Evolutionary conservation across 2,888 invertebrate species (phyloP).

Genomic region (Rhingia campestris): DNA sequence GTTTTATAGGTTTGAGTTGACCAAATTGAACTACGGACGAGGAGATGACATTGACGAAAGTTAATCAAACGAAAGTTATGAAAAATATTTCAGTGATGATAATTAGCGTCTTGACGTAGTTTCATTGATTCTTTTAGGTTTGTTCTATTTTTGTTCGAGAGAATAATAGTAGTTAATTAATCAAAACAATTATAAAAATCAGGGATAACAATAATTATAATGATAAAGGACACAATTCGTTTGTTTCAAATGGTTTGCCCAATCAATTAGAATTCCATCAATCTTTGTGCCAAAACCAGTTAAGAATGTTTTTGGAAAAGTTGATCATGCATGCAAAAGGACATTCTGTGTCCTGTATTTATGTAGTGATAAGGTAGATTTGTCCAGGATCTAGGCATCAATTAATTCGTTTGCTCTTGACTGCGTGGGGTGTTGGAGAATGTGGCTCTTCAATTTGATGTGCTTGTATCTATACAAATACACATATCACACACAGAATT

Average conservation of each 20-base stretch:
- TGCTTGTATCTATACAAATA: conserved; percentile 41
- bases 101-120: conserved; percentile 49
- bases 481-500: conserved; percentile 49
- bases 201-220: conserved; percentile 54
- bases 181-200: conserved; percentile 54
- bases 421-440: conserved; percentile 33
- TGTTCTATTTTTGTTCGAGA: conserved; percentile 1
- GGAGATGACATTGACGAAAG: neutral
- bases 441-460: conserved; percentile 5
- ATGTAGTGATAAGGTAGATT: conserved; percentile 68
- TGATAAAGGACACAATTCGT: conserved; percentile 31
- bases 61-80: conserved; percentile 43
- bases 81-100: conserved; percentile 17
- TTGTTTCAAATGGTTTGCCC: conserved; percentile 24
- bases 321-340: conserved; percentile 45
- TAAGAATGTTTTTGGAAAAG: neutral
- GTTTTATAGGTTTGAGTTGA: conserved; percentile 28
- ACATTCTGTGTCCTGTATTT: conserved; percentile 57
- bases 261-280: conserved; percentile 73
- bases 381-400: conserved; percentile 60
- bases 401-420: conserved; percentile 45
- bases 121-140: conserved; percentile 42
- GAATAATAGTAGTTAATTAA: conserved; percentile 27
- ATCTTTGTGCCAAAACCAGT: conserved; percentile 20
- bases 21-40: conserved; percentile 44